phyloP scores from a whole-genome alignment of 2,113 vertebrate genomes.

The Oreocharis arfaki region DNA sequence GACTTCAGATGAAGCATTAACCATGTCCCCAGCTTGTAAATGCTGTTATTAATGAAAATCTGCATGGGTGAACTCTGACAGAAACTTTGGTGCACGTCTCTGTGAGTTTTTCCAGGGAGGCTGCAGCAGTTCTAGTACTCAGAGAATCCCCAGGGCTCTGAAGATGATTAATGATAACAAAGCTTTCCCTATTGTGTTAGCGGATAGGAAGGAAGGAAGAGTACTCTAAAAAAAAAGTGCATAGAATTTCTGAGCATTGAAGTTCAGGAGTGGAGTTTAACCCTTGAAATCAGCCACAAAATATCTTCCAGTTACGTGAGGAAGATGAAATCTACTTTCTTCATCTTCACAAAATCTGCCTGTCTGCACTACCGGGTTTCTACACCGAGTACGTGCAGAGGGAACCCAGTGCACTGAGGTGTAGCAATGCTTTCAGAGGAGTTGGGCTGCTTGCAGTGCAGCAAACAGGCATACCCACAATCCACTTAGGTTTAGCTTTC shows the following conservation, averaged over 20 bases:
- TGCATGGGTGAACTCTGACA: neutral
- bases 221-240: constrained; percentile 53
- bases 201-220: constrained; percentile 71
- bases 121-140: neutral
- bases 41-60: neutral
- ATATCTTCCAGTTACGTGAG: neutral
- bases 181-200: constrained; percentile 65
- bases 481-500: constrained; percentile 45
- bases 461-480: constrained; percentile 14
- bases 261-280: constrained; percentile 20
- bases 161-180: constrained; percentile 53
- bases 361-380: neutral
- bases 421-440: neutral
- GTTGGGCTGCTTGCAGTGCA: neutral
- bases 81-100: neutral
- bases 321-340: neutral
- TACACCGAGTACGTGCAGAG: neutral
- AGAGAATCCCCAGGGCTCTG: constrained; percentile 16
- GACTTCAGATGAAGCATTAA: neutral
- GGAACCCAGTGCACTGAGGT: neutral
- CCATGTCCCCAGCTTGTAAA: neutral
- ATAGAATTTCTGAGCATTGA: constrained; percentile 30
- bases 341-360: neutral
- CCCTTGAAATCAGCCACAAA: neutral
- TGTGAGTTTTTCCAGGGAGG: neutral